Percentiles rank a stretch among this genome's conserved stretches.
Evolutionary conservation across 2,113 vertebrate species (phyloP).

Genomic region (Sander vitreus): DNA sequence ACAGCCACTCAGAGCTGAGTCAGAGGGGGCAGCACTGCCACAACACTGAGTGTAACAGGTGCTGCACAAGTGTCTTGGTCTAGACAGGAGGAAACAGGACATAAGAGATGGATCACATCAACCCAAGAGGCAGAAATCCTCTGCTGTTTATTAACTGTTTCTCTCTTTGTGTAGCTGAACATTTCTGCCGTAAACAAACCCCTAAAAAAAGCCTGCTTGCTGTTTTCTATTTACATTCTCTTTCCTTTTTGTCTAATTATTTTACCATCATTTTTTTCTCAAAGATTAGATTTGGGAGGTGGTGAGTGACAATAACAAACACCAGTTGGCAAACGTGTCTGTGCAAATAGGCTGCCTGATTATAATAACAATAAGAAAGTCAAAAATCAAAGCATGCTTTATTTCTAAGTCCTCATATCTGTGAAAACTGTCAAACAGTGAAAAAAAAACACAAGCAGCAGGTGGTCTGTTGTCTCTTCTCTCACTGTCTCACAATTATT

Average conservation of each 20-base stretch:
- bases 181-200: slow-evolving; percentile 29
- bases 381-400: slow-evolving; percentile 46
- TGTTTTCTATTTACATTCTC: slow-evolving; percentile 26
- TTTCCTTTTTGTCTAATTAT: slow-evolving; percentile 42
- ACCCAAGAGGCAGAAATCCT: slow-evolving; percentile 26
- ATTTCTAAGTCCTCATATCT: slow-evolving; percentile 47
- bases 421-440: slow-evolving; percentile 46
- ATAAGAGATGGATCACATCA: slow-evolving; percentile 49
- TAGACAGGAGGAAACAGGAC: slow-evolving; percentile 44
- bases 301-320: slow-evolving; percentile 43
- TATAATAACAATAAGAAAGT: slow-evolving; percentile 57
- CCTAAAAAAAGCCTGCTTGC: background rate
- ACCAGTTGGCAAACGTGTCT: slow-evolving; percentile 66
- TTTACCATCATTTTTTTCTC: slow-evolving; percentile 50
- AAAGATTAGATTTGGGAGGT: slow-evolving; percentile 53
- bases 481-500: slow-evolving; percentile 49
- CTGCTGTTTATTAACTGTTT: slow-evolving; percentile 23
- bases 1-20: slow-evolving; percentile 51
- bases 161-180: slow-evolving; percentile 38
- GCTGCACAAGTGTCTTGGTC: slow-evolving; percentile 42
- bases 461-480: slow-evolving; percentile 57
- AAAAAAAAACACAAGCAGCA: slow-evolving; percentile 45
- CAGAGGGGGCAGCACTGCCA: slow-evolving; percentile 33
- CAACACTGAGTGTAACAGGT: slow-evolving; percentile 38
- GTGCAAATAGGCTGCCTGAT: slow-evolving; percentile 60